Conservation (phyloP, 2,888 invertebrate genomes). For the Salticus scenicus region DNA sequence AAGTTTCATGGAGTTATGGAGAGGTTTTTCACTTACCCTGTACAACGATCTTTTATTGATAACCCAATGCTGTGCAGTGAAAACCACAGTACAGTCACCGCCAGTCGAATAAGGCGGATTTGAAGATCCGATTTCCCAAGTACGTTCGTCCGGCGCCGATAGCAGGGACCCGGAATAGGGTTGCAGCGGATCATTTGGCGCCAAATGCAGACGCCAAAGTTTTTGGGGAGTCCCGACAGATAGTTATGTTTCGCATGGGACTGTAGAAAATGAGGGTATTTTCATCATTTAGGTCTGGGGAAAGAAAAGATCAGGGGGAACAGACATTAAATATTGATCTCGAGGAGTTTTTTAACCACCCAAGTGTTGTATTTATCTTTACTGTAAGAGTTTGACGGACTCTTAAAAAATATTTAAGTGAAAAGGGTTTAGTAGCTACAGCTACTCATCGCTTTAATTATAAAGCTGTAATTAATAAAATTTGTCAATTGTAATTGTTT, state of each 20-base stretch:
- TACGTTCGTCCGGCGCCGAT: constrained; percentile 7
- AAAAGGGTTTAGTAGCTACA: too few species aligned
- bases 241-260: constrained; percentile 14
- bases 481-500: too few species aligned
- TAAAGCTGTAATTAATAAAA: too few species aligned
- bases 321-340: not conserved
- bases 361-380: too few species aligned
- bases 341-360: not conserved
- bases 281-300: not conserved
- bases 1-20: not conserved
- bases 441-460: too few species aligned
- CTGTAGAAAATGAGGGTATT: not conserved
- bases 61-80: not conserved
- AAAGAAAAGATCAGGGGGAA: too few species aligned
- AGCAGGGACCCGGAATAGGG: not conserved
- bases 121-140: constrained; percentile 9
- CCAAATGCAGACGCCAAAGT: not conserved
- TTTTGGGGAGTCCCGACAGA: constrained; percentile 6
- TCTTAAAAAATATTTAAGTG: too few species aligned
- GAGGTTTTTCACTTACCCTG: not conserved
- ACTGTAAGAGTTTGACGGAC: too few species aligned
- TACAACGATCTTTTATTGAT: not conserved
- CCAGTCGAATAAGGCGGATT: constrained; percentile 2
- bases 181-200: constrained; percentile 10
- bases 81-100: not conserved